phyloP scores from a whole-genome alignment of 2,113 vertebrate genomes.

The Centropristis striata region DNA sequence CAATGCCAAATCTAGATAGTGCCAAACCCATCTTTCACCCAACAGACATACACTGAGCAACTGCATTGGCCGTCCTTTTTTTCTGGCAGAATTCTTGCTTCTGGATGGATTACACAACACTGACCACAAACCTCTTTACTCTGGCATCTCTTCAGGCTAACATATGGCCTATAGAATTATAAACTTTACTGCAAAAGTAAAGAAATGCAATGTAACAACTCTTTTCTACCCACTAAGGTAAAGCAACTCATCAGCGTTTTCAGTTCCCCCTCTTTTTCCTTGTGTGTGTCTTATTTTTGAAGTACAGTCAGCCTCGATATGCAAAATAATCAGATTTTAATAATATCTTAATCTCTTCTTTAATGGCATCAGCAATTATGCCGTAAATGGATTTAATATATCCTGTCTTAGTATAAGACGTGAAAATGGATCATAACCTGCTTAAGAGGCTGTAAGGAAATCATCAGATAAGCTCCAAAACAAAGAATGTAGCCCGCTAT shows the following conservation, averaged over 20 bases:
- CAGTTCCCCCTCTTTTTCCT: not conserved
- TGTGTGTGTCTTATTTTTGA: slow-evolving; percentile 29
- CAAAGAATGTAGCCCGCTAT: slow-evolving; percentile 45
- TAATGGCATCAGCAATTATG: slow-evolving; percentile 73
- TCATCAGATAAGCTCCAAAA: slow-evolving; percentile 71
- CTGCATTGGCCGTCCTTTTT: not conserved
- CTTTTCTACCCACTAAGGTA: not conserved
- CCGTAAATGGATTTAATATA: slow-evolving; percentile 72
- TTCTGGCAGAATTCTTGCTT: not conserved
- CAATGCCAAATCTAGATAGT: slow-evolving; percentile 20
- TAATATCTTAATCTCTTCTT: slow-evolving; percentile 71
- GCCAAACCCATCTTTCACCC: slow-evolving; percentile 3
- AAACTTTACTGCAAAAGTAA: not conserved
- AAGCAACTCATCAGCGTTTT: slow-evolving; percentile 10
- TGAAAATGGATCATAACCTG: slow-evolving; percentile 70
- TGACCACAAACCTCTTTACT: slow-evolving; percentile 10
- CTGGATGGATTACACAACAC: not conserved
- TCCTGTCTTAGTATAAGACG: slow-evolving; percentile 56
- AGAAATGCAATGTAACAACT: not conserved
- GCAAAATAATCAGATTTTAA: slow-evolving; percentile 71
- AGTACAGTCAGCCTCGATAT: slow-evolving; percentile 41
- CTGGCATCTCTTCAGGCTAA: not conserved
- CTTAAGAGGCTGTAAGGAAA: slow-evolving; percentile 65
- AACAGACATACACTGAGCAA: not conserved
- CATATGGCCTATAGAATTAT: not conserved